A percentile compares a stretch with the other conserved stretches of the same genome.
phyloP scores from a whole-genome alignment of 2,113 vertebrate species.

The Sinosuthora webbiana region DNA sequence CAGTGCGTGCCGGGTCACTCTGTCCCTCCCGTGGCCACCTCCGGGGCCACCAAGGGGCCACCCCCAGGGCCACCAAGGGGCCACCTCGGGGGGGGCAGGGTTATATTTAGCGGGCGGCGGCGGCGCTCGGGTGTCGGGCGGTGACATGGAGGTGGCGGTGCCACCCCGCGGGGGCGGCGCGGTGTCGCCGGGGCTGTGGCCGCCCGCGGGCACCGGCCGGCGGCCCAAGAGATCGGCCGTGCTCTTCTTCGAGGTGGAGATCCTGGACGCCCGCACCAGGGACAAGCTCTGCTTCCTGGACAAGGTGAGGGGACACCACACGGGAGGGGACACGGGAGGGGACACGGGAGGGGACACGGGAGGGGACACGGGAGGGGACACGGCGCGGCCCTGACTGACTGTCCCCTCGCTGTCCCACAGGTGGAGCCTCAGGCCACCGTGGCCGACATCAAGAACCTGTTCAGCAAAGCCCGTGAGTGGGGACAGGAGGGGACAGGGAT shows the following conservation, averaged over 20 bases:
- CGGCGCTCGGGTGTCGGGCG: background rate
- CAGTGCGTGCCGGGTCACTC: background rate
- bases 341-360: no score
- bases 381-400: no score
- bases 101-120: background rate
- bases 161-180: background rate
- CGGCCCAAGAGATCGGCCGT: constrained; percentile 85
- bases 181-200: background rate
- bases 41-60: background rate
- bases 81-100: no score
- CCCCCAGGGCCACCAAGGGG: background rate
- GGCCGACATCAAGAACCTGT: constrained; percentile 92
- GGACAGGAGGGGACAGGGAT: background rate
- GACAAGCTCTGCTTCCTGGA: constrained; percentile 97
- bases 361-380: background rate
- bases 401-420: constrained; percentile 58
- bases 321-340: background rate
- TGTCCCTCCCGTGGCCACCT: background rate
- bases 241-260: constrained; percentile 98
- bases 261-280: constrained; percentile 90
- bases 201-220: constrained; percentile 44
- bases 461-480: constrained; percentile 88
- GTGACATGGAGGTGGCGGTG: background rate
- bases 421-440: constrained; percentile 93
- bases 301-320: constrained; percentile 64